phyloP scores from a whole-genome alignment of 2,797 vertebrate species.

The Perdix hodgsoniae region DNA sequence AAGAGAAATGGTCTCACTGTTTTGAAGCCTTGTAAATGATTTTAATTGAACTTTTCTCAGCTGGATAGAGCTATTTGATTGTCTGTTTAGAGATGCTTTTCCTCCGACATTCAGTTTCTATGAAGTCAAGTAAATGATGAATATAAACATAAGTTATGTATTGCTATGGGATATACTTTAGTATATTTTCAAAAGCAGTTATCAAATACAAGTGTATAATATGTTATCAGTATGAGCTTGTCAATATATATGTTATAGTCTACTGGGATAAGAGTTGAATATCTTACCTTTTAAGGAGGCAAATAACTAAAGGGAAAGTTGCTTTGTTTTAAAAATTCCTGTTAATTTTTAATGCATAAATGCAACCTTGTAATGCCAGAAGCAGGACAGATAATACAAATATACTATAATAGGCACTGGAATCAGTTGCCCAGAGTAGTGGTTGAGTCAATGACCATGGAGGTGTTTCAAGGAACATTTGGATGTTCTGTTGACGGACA shows the following conservation, averaged over 20 bases:
- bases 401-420: background rate
- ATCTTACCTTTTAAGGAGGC: background rate
- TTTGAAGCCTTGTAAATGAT: background rate
- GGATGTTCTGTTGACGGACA: too few species aligned
- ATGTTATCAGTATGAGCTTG: background rate
- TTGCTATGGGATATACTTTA: background rate
- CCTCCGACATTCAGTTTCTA: background rate
- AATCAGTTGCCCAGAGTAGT: too few species aligned
- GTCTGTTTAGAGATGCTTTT: background rate
- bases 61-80: background rate
- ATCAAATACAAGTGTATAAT: background rate
- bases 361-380: background rate
- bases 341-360: background rate
- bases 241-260: rapidly evolving
- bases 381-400: background rate
- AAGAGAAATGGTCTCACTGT: background rate
- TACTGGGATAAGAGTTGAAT: background rate
- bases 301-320: background rate
- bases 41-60: background rate
- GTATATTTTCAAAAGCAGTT: background rate
- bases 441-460: too few species aligned
- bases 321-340: background rate
- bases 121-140: background rate
- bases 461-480: too few species aligned
- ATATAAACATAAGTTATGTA: background rate